phyloP scores from a whole-genome alignment of 2,888 invertebrate species.

The Acronicta psi region DNA sequence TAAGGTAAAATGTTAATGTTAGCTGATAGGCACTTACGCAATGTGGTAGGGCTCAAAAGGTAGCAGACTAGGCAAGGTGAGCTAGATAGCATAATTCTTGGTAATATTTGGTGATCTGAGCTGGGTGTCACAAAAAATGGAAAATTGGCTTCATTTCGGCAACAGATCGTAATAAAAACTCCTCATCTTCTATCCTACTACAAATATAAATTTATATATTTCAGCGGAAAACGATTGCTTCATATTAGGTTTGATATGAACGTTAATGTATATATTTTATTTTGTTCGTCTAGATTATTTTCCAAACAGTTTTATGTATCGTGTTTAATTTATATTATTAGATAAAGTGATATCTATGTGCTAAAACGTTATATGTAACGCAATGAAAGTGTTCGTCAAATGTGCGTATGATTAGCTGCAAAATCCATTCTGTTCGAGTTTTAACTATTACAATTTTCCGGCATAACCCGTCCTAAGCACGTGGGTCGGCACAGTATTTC shows the following conservation, averaged over 20 bases:
- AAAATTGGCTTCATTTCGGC: conserved; percentile 87
- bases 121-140: conserved; percentile 84
- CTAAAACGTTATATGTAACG: conserved; percentile 89
- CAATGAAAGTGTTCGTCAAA: conserved; percentile 85
- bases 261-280: conserved; percentile 73
- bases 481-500: conserved; percentile 73
- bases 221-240: conserved; percentile 77
- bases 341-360: conserved; percentile 81
- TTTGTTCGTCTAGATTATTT: conserved; percentile 77
- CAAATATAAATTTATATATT: conserved; percentile 70
- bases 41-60: conserved; percentile 41
- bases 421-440: conserved; percentile 76
- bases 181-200: conserved; percentile 66
- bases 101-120: conserved; percentile 81
- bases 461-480: conserved; percentile 82
- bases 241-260: conserved; percentile 81
- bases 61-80: conserved; percentile 51
- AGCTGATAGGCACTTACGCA: conserved; percentile 39
- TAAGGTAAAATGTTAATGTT: conserved; percentile 50
- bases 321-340: conserved; percentile 81
- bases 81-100: conserved; percentile 27
- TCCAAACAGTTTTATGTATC: conserved; percentile 69
- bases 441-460: conserved; percentile 74
- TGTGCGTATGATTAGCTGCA: conserved; percentile 85
- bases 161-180: conserved; percentile 87